Base-by-base conservation (phyloP, 2,797 vertebrate genomes). In the Spinus olivaceus region DNA sequence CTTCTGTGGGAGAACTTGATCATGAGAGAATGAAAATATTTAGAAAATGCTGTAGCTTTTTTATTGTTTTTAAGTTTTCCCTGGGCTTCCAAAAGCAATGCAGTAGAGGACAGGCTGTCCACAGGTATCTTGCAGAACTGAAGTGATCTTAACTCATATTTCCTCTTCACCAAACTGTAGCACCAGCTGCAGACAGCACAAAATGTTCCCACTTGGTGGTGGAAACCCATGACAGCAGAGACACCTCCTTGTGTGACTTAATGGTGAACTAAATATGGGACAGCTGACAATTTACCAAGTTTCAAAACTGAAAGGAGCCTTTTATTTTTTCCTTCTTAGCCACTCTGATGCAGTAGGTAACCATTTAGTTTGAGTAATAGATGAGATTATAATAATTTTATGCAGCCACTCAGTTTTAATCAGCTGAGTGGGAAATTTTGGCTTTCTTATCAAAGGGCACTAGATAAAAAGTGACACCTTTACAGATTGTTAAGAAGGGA, bases 401-500 rank as follows among this genome's bases (percentile, higher is more conserved):
- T 91, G 87, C 85, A 92, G 53, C 74, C 73, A 69, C 42, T 77
- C 66, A 41, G 72, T 78, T 97, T 91, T 92, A 91, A 95, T 94
- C 95, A 90, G 35, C 39, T 93, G 69, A 94, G 51, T 46, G 39
- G 77, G 71, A 92, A 95, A 96, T 81, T 82, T 81, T 71, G 49
- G 47, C 79, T 84, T 95, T 84, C 79, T 94, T 92, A 94, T 83
- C 77, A 94, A 94, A 95, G 69, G 85, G 79, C 80, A 93, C 50
- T 44, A 32, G 39, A 95, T 76, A 78, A 84, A 90, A 96, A 90
- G 57, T 5, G 80, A 79, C 87, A 6, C 57, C 54, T 90, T 61
- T 56, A 22, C 54, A 92, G 89, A 95, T 86, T 49, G 35, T 86
- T 90, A 74, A 71, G 88, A 91, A 95, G 69, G 37, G 41, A 82